Evolutionary conservation across 2,113 vertebrate species (phyloP).

Genomic region (Chloebia gouldiae): DNA sequence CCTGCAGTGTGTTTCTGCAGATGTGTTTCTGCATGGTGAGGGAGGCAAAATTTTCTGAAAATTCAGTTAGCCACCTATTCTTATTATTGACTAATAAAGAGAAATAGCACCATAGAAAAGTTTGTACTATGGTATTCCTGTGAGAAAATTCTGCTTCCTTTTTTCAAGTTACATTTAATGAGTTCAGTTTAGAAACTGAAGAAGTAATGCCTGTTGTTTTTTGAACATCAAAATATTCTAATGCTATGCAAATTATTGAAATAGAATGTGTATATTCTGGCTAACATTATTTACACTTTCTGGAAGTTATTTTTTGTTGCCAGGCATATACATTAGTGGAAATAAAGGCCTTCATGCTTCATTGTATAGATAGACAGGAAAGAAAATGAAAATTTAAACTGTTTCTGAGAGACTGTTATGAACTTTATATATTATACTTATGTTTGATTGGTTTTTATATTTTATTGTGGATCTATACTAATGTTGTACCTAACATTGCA

Average conservation of each 20-base stretch:
- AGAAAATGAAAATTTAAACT: not conserved
- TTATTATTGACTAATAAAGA: not conserved
- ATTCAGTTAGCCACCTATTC: not conserved
- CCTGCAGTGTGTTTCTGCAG: not conserved
- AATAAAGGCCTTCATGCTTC: not conserved
- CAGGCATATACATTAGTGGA: not conserved
- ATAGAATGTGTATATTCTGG: not conserved
- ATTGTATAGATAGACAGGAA: not conserved
- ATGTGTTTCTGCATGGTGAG: not conserved
- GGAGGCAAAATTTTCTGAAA: not conserved
- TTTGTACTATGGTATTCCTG: not conserved
- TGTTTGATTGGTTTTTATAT: not conserved
- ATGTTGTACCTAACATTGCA: constrained; percentile 61
- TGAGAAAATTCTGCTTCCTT: not conserved
- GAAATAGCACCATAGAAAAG: not conserved
- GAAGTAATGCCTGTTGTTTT: not conserved
- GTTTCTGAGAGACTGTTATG: not conserved
- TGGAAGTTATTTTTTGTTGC: not conserved
- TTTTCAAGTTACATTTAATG: not conserved
- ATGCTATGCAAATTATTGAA: not conserved
- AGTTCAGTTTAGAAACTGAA: not conserved
- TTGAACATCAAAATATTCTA: not conserved
- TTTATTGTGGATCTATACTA: constrained; percentile 12
- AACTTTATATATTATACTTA: not conserved
- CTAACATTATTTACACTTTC: not conserved